Conservation (phyloP, 2,797 vertebrate genomes). For the Neosilurus mollespiculum region DNA sequence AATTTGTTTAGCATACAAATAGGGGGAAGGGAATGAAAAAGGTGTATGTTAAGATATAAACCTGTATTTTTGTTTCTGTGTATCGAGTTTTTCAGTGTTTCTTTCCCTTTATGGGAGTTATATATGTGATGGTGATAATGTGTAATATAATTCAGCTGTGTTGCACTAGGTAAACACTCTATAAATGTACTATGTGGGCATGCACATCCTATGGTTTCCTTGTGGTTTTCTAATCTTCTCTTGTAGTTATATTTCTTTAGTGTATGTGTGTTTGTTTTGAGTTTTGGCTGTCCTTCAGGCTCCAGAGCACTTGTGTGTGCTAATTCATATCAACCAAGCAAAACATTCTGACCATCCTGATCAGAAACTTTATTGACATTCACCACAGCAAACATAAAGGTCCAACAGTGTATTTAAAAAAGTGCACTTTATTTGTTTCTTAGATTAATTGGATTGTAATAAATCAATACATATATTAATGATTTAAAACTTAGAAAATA, state of each 20-base stretch:
- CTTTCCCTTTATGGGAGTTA: background rate
- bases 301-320: constrained; percentile 16
- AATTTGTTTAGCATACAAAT: background rate
- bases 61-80: background rate
- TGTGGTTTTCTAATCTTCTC: background rate
- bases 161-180: background rate
- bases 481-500: background rate
- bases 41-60: background rate
- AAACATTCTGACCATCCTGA: constrained; percentile 49
- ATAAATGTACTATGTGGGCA: background rate
- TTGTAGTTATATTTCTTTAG: background rate
- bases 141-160: background rate
- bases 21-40: background rate
- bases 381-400: too few relatives aligned
- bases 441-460: background rate
- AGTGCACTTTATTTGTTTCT: background rate
- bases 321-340: constrained; percentile 56
- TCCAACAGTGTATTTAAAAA: background rate
- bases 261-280: constrained; percentile 16
- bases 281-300: constrained; percentile 37
- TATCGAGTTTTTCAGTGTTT: background rate
- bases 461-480: background rate
- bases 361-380: background rate
- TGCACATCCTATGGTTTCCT: background rate
- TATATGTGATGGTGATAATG: background rate